Evolutionary conservation across 53 echinoderm and acorn worm species (phyloP).

Genomic region (Patiria pectinifera): DNA sequence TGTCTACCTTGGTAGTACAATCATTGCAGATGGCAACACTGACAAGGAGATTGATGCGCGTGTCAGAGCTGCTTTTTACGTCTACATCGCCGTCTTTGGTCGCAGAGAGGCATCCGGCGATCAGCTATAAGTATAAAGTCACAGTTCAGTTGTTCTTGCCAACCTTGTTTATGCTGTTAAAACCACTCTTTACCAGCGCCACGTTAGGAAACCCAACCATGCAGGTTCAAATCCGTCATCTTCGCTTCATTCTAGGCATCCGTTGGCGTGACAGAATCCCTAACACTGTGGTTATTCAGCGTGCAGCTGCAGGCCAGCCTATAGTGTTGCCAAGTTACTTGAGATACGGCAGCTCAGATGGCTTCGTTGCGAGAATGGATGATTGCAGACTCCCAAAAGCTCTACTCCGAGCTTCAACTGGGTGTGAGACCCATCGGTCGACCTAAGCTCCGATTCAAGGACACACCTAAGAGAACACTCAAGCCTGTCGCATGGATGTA

Average conservation of each 20-base stretch:
- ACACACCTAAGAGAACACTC: constrained; percentile 2
- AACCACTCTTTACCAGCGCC: constrained; percentile 34
- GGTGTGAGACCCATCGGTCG: not conserved
- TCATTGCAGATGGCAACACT: constrained; percentile 35
- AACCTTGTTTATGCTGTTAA: constrained; percentile 26
- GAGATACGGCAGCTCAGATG: constrained; percentile 46
- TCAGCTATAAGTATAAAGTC: constrained; percentile 38
- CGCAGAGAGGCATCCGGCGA: constrained; percentile 29
- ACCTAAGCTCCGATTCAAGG: constrained; percentile 33
- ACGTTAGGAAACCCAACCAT: constrained; percentile 21
- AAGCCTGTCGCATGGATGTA: not conserved
- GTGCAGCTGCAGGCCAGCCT: constrained; percentile 8
- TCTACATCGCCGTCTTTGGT: constrained; percentile 32
- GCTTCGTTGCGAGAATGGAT: constrained; percentile 34
- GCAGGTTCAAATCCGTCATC: constrained; percentile 46
- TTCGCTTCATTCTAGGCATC: constrained; percentile 33
- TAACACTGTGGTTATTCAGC: constrained; percentile 24
- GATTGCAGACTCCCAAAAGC: constrained; percentile 24
- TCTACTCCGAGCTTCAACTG: constrained; percentile 20
- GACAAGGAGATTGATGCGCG: constrained; percentile 52
- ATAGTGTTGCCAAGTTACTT: constrained; percentile 35
- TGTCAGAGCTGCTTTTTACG: constrained; percentile 55
- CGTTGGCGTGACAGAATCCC: constrained; percentile 45
- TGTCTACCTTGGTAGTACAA: constrained; percentile 34
- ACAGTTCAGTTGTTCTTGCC: constrained; percentile 22